These are phyloP conservation scores for Eospalax fontanierii DNA, from an alignment of 2,797 vertebrate genomes.

Conservation along the genomic window DNA sequence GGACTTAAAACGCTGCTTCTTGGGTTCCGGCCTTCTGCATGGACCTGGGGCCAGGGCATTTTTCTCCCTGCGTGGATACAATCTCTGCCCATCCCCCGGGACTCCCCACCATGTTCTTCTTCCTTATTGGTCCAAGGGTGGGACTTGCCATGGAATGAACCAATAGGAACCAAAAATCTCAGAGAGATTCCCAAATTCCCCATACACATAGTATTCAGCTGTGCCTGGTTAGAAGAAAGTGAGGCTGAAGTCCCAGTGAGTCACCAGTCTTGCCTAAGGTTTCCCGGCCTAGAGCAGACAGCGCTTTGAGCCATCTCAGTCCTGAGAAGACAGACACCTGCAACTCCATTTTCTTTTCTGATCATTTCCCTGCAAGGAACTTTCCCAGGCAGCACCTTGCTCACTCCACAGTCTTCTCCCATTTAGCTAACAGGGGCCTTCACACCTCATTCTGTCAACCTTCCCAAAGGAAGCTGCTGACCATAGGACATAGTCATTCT, in stretches of 20 bases:
- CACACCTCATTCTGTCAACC: not conserved
- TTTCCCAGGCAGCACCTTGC: not conserved
- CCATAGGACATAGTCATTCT: not conserved
- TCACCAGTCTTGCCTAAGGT: not conserved
- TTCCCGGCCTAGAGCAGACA: not conserved
- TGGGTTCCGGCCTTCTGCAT: too few species aligned
- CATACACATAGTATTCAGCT: not conserved
- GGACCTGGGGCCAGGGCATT: too few species aligned
- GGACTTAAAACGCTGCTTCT: too few species aligned
- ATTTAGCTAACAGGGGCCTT: not conserved
- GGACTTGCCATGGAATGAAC: too few species aligned
- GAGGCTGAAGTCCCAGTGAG: not conserved
- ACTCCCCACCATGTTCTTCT: too few species aligned
- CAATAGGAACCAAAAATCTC: too few species aligned
- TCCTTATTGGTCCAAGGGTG: too few species aligned
- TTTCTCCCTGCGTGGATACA: too few species aligned
- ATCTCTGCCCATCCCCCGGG: too few species aligned
- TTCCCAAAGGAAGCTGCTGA: not conserved
- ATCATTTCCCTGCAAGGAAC: not conserved
- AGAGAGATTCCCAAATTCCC: too few species aligned
- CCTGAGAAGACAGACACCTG: not conserved
- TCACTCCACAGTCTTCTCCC: not conserved
- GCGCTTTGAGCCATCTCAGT: not conserved
- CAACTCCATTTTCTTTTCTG: not conserved
- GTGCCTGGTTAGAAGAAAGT: not conserved